Base-by-base conservation (phyloP, 2,888 invertebrate species). In the Caenorhabditis sulstoni region DNA sequence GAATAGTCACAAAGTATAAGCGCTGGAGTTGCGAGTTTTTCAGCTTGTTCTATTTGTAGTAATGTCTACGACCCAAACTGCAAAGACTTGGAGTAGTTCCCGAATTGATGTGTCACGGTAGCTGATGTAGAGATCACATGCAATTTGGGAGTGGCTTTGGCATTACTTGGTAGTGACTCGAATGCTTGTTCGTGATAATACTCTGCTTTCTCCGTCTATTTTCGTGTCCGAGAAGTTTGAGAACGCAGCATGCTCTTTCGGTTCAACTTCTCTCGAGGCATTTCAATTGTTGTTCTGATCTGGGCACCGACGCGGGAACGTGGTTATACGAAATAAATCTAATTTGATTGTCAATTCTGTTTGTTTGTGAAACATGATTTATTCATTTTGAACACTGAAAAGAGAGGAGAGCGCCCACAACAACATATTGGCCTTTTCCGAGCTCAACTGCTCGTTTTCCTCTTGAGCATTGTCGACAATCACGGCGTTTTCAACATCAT, bases 151-250 rank as follows among this genome's bases (percentile, higher is more conserved):
- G 14, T 44, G 3, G 22, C 61, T n/a, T 12, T 45, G 4, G n/a
- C 23, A 20, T 41, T 62, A 4, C 9, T 20, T 12, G 47, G 35
- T 9, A 47, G 52, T 23, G 71, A 62, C 14, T 18, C 62, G 0
- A 16, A 52, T 16, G 44, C 65, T 22, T 71, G 71, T 57, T 55
- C 71, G 71, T 71, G 11, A 64, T 53, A 29, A n/a, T n/a, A n/a
- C n/a, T n/a, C n/a, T n/a, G n/a, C n/a, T n/a, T n/a, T n/a, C n/a
- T n/a, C n/a, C n/a, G n/a, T n/a, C n/a, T n/a, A n/a, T n/a, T n/a
- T n/a, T n/a, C n/a, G n/a, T n/a, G n/a, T n/a, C 12, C 1, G 16
- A 11, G 4, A 14, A 11, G 0, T 66, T 67, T 16, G 16, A 73
- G 64, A 18, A 65, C 65, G n/a, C n/a, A 20, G 3, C 23, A 50